phyloP scores from a whole-genome alignment of 2,797 vertebrate species.

The Anguilla marmorata region DNA sequence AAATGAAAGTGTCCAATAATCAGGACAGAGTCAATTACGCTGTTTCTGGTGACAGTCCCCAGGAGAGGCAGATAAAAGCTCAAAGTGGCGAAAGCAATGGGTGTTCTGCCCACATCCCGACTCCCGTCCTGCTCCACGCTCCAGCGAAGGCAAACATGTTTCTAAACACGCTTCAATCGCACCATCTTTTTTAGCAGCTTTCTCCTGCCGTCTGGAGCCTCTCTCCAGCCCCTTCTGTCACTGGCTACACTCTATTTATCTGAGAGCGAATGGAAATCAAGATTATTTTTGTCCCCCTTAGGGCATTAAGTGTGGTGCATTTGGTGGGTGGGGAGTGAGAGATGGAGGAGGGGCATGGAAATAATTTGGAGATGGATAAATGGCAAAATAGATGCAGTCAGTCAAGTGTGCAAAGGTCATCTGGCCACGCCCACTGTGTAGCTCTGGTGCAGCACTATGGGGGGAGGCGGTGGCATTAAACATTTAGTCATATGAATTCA shows the following conservation, averaged over 20 bases:
- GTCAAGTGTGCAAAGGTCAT: neutral
- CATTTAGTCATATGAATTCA: neutral
- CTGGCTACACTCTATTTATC: neutral
- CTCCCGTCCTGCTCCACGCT: neutral
- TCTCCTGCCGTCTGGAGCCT: neutral
- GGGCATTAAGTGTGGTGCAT: neutral
- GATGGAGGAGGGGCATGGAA: neutral
- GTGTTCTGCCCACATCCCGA: neutral
- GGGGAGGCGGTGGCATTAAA: neutral
- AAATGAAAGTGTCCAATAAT: slow-evolving; percentile 16
- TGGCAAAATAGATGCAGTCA: neutral
- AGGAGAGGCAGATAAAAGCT: slow-evolving; percentile 10
- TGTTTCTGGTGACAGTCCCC: neutral
- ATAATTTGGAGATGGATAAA: neutral
- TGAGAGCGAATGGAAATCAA: neutral
- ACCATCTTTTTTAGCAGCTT: neutral
- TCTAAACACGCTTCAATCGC: neutral
- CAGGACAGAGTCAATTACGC: neutral
- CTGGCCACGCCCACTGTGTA: neutral
- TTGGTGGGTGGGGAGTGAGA: neutral
- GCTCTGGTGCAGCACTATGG: neutral
- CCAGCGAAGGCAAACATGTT: neutral
- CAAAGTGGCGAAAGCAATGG: neutral
- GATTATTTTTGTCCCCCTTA: neutral
- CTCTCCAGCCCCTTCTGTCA: neutral